Percentiles rank a stretch among this genome's conserved stretches.
Evolutionary conservation across 2,113 vertebrate genomes (phyloP).

Genomic region (Morone chrysops): DNA sequence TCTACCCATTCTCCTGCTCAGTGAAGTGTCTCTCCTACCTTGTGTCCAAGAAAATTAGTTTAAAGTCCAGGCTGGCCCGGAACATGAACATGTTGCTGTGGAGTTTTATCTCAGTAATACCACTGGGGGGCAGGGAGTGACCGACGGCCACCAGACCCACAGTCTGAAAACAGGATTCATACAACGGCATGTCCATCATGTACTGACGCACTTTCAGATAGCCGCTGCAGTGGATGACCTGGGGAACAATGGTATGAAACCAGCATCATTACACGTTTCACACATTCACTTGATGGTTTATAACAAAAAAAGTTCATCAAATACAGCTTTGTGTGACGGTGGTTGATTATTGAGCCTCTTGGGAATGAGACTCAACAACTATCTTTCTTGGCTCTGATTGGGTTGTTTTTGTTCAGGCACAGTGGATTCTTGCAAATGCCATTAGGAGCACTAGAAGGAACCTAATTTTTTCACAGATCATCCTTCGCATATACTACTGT

Average conservation of each 20-base stretch:
- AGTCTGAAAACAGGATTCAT: slow-evolving; percentile 93
- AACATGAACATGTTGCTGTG: slow-evolving; percentile 99
- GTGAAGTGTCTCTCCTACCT: slow-evolving; percentile 82
- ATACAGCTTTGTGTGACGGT: no score
- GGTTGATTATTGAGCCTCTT: no score
- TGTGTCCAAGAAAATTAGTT: slow-evolving; percentile 95
- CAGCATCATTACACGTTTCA: not conserved
- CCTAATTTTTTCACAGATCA: no score
- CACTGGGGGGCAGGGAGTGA: slow-evolving; percentile 92
- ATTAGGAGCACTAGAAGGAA: no score
- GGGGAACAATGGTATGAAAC: slow-evolving; percentile 8
- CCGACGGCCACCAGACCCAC: slow-evolving; percentile 94
- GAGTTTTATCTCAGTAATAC: slow-evolving; percentile 95
- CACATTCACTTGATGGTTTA: not conserved
- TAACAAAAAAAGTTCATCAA: not conserved
- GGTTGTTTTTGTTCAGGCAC: no score
- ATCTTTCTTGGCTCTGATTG: no score
- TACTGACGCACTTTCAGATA: slow-evolving; percentile 95
- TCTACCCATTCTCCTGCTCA: not conserved
- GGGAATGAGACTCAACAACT: no score
- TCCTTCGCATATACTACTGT: no score
- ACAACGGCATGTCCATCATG: slow-evolving; percentile 90
- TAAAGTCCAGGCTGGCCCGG: slow-evolving; percentile 93
- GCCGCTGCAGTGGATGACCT: slow-evolving; percentile 98
- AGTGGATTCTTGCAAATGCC: no score